These are phyloP conservation scores for Oceanodroma tethys DNA, from an alignment of 2,113 vertebrate species.

Conservation along the genomic window DNA sequence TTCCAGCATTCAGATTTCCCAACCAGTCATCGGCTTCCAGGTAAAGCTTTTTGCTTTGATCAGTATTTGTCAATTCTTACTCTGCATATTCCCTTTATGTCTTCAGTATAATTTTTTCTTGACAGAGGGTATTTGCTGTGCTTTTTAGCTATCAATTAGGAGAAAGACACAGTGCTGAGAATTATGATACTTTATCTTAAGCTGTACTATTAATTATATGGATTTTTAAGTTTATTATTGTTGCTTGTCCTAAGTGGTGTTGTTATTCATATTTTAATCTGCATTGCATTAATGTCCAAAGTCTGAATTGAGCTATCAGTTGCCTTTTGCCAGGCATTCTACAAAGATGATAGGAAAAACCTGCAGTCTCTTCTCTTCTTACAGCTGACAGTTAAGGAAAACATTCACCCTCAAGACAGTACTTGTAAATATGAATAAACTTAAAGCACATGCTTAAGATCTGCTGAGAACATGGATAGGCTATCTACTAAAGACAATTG, in stretches of 20 bases:
- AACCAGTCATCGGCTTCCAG: background rate
- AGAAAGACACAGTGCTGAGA: background rate
- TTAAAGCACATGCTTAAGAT: background rate
- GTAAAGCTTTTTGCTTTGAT: background rate
- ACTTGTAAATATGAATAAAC: background rate
- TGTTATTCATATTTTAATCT: background rate
- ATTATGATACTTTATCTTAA: background rate
- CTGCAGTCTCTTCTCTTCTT: background rate
- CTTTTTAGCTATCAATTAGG: background rate
- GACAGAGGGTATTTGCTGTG: background rate
- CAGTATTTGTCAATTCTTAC: background rate
- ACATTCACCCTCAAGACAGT: background rate
- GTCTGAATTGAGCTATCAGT: background rate
- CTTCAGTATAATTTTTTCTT: background rate
- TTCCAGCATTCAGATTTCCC: background rate
- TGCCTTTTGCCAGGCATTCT: background rate
- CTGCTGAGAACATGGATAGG: background rate
- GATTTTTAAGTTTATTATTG: background rate
- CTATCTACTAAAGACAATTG: background rate
- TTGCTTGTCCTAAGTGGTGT: background rate
- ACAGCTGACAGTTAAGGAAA: background rate
- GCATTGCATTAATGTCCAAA: background rate
- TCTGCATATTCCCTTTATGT: background rate
- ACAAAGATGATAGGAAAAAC: background rate
- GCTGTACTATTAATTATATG: background rate